Percentiles rank a stretch among this genome's conserved stretches.
These are phyloP conservation scores for Trachelipus rathkii DNA, from an alignment of 1,140 invertebrate genomes.

Conservation along the genomic window DNA sequence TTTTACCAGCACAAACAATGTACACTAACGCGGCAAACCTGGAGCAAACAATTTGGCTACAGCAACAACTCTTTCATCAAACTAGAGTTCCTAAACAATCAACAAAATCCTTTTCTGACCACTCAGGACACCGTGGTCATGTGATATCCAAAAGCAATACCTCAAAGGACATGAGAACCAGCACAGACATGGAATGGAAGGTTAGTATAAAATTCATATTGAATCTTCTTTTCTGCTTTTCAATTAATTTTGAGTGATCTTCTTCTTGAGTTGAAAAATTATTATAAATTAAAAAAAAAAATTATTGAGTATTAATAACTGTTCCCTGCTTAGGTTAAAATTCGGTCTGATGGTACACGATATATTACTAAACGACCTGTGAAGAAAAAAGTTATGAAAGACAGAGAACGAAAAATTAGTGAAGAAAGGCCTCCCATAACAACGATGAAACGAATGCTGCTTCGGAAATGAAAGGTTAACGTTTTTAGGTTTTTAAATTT, in stretches of 20 bases:
- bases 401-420: conserved; percentile 63
- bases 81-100: conserved; percentile 46
- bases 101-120: conserved; percentile 25
- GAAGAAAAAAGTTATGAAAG: conserved; percentile 64
- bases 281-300: too few relatives aligned
- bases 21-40: conserved; percentile 69
- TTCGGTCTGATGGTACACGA: conserved; percentile 68
- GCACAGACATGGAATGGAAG: conserved; percentile 39
- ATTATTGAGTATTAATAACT: background rate
- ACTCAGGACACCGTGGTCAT: conserved; percentile 8
- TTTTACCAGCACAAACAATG: conserved; percentile 56
- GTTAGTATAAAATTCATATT: conserved; percentile 63
- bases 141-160: conserved; percentile 28
- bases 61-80: conserved; percentile 66
- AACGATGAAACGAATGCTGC: conserved; percentile 78
- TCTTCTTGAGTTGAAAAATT: too few relatives aligned
- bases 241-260: too few relatives aligned
- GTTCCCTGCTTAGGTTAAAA: conserved; percentile 61
- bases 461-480: conserved; percentile 69
- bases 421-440: conserved; percentile 68
- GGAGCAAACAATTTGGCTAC: conserved; percentile 66
- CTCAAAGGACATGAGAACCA: conserved; percentile 17
- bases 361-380: conserved; percentile 72
- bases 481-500: too few relatives aligned
- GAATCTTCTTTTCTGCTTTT: too few relatives aligned